Base-by-base conservation (phyloP, 2,888 invertebrate species). In the Sphaeridia pumilis region DNA sequence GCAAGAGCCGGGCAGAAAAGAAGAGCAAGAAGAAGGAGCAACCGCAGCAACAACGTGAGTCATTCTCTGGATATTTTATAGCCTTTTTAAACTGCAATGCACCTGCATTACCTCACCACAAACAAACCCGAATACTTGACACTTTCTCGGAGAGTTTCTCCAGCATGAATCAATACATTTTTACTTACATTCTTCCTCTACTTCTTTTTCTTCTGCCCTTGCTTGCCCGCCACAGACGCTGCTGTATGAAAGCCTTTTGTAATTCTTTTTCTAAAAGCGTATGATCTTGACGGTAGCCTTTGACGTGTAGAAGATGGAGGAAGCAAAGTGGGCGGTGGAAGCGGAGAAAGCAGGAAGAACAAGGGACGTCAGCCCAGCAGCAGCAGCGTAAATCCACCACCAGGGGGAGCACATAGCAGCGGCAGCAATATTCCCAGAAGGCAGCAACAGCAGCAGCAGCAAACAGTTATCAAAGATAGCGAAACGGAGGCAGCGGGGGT, bases 1-100 rank as follows among this genome's bases (percentile, higher is more conserved):
- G 59, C 55, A 64, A 64, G 44, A 64, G 64, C 46, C 55, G 64
- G 24, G 57, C 49, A 27, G 62, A 58, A 3, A 60, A 56, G 42
- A 59, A 57, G 52, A 49, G 54, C 41, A 62, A 61, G 59, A 62
- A 62, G 47, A 57, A 59, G 46, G 55, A 60, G n/a, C n/a, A n/a
- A n/a, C n/a, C n/a, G n/a, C n/a, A n/a, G n/a, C n/a, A n/a, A n/a
- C n/a, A n/a, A n/a, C n/a, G n/a, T n/a, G n/a, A n/a, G n/a, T n/a
- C n/a, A n/a, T n/a, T n/a, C n/a, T n/a, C n/a, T n/a, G n/a, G n/a
- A n/a, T n/a, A n/a, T n/a, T n/a, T n/a, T n/a, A n/a, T n/a, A n/a
- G n/a, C n/a, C n/a, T n/a, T n/a, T n/a, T n/a, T n/a, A n/a, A n/a
- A n/a, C n/a, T n/a, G n/a, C n/a, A n/a, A n/a, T n/a, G n/a, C n/a